Base-by-base conservation (phyloP, 2,888 invertebrate species). In the Pasiphila rectangulata region DNA sequence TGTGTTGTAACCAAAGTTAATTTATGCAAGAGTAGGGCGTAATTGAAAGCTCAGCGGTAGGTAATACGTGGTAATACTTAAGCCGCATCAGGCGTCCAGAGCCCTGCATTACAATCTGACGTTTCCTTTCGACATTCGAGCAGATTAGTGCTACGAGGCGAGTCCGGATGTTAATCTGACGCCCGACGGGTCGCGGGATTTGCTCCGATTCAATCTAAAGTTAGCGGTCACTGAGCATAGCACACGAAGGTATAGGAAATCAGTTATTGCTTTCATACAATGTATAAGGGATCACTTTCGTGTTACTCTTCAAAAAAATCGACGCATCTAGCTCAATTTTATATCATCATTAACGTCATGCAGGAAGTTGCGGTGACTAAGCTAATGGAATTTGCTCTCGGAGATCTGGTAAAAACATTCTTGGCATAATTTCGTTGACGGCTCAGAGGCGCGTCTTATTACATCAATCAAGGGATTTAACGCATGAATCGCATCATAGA, bases 101-200 rank as follows among this genome's bases (percentile, higher is more conserved):
- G 77, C 81, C 78, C 83, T 83, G 80, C 76, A 75, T 83, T 83
- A 82, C 87, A 84, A 89, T 87, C 89, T 82, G 89, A 89, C 89
- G 81, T 89, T 88, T 89, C 88, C 89, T 87, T 81, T 84, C 82
- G 88, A 86, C 87, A 83, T 88, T 84, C 81, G 83, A 88, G 83
- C 81, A 87, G 88, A 87, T 88, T 86, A 87, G 81, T 81, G 83
- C 80, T 86, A 79, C 82, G 77, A 75, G 72, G 79, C 75, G 72
- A 77, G 83, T 79, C 80, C 66, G 78, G 75, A 83, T 83, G 75
- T 80, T 86, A 88, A 88, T 86, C 86, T 76, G 86, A 88, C 88
- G 84, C 75, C 63, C 72, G 75, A 84, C 69, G 79, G 81, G 81
- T 81, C 78, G 80, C 81, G 74, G 81, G 83, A 82, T 80, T 81